These are phyloP conservation scores for Nothobranchius kuhntae DNA, from an alignment of 2,113 vertebrate genomes.

Conservation along the genomic window DNA sequence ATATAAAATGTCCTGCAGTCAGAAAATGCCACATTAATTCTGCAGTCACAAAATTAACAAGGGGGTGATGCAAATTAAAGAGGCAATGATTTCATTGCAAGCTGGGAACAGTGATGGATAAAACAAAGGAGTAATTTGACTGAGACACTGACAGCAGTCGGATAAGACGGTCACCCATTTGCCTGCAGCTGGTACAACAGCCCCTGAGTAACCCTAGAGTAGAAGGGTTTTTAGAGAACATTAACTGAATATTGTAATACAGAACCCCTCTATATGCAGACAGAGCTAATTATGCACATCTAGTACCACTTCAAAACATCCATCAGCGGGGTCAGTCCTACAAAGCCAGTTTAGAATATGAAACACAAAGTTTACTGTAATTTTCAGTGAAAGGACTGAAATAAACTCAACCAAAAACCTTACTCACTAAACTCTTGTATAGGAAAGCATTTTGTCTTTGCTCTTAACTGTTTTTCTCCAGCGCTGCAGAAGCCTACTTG, in stretches of 20 bases:
- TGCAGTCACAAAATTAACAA: slow-evolving; percentile 49
- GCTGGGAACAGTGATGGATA: slow-evolving; percentile 39
- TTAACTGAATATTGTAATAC: slow-evolving; percentile 51
- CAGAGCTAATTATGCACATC: slow-evolving; percentile 50
- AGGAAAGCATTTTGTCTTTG: background rate
- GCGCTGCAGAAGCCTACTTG: slow-evolving; percentile 22
- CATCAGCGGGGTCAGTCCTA: slow-evolving; percentile 18
- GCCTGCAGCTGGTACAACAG: slow-evolving; percentile 59
- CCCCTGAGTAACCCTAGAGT: slow-evolving; percentile 44
- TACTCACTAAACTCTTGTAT: background rate
- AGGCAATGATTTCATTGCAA: slow-evolving; percentile 71
- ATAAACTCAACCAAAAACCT: background rate
- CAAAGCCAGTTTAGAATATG: slow-evolving; percentile 27
- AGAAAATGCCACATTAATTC: slow-evolving; percentile 62
- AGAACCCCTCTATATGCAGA: slow-evolving; percentile 50
- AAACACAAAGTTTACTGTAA: background rate
- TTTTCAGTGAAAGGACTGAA: slow-evolving; percentile 4
- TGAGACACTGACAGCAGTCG: slow-evolving; percentile 53
- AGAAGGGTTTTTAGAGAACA: slow-evolving; percentile 21
- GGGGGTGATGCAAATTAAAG: slow-evolving; percentile 70
- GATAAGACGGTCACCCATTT: slow-evolving; percentile 41
- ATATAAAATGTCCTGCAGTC: slow-evolving; percentile 47
- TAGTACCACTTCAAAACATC: slow-evolving; percentile 58
- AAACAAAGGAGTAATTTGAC: slow-evolving; percentile 59
- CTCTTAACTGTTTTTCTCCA: slow-evolving; percentile 22